Base-by-base conservation (phyloP, 2,797 vertebrate species). In the Crocodylus rhombifer region DNA sequence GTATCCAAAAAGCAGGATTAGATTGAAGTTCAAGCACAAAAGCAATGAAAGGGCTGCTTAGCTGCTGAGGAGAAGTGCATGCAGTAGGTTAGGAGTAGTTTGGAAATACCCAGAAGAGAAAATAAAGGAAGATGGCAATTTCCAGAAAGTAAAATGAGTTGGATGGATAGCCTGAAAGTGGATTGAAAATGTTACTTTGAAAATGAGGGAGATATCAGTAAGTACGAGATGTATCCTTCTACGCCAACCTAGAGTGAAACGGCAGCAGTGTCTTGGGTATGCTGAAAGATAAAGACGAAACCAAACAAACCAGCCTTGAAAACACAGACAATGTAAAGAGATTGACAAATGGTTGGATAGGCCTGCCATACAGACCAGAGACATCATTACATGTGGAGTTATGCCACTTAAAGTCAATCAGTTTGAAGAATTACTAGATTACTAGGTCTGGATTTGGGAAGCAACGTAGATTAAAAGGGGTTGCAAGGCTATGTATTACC, bases 41-140 rank as follows among this genome's bases (percentile, higher is more conserved):
- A 84, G 16, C 69, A 77, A 55, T 81, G 77, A 75, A 18, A 92
- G 84, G 91, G 58, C 5, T 65, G 58, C 77, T 79, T 79, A 2
- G 15, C 76, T 91, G 62, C 28, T 33, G 62, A 86, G 26, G 64
- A 73, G 21, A 87, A 80, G 82, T 62, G 30, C 89, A 5, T 79
- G 36, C 42, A 91, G 62, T 14, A 91, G 51, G 18, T 15, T 91
- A 42, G 3, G 80, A 76, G n/a, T 20, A 88, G 80, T 14, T n/a
- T 61, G 65, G 95, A 83, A 71, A 75, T 84, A 80, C 82, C 82
- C 36, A 28, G 77, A 69, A 60, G 56, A 30, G 87, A 65, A 91
- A 91, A 84, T 33, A 30, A 21, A 80, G 78, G 57, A 51, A 51
- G 42, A 51, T 71, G 69, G 42, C 7, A 36, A 51, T 26, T 26